These are phyloP conservation scores for Rugalucina vietnamica DNA, from an alignment of 2,888 invertebrate genomes.

Conservation along the genomic window DNA sequence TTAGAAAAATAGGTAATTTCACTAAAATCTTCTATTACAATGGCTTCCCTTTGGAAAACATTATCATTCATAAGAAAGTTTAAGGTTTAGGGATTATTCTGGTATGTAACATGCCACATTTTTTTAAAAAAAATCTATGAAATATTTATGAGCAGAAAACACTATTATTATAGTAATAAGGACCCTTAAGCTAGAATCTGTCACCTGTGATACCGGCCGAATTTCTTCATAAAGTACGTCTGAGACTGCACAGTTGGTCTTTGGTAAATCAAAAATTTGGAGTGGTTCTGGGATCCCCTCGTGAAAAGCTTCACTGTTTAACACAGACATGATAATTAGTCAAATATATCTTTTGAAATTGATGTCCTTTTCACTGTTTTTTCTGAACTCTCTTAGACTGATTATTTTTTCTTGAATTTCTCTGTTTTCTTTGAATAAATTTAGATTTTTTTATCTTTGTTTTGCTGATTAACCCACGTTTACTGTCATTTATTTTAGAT, in stretches of 20 bases:
- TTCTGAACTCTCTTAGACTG: neutral
- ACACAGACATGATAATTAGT: neutral
- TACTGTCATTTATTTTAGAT: neutral
- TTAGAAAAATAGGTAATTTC: too few relatives aligned
- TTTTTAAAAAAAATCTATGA: too few relatives aligned
- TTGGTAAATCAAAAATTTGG: slow-evolving; percentile 40
- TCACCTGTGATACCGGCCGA: slow-evolving; percentile 43
- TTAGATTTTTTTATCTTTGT: neutral
- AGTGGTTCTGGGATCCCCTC: slow-evolving; percentile 32
- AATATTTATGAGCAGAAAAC: too few relatives aligned
- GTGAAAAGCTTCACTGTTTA: slow-evolving; percentile 26
- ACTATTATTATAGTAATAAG: too few relatives aligned
- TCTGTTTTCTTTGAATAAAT: neutral
- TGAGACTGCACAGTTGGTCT: slow-evolving; percentile 44
- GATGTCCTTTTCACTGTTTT: neutral
- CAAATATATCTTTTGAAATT: neutral
- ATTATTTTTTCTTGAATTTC: neutral
- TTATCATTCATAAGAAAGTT: too few relatives aligned
- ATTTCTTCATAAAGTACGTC: slow-evolving; percentile 49
- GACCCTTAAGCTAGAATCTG: too few relatives aligned
- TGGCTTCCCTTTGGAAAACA: too few relatives aligned
- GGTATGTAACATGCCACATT: too few relatives aligned
- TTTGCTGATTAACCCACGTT: neutral
- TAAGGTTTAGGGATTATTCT: too few relatives aligned
- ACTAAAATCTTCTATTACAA: too few relatives aligned